Evolutionary conservation across 2,888 invertebrate genomes (phyloP).

Genomic region (Apamea crenata): DNA sequence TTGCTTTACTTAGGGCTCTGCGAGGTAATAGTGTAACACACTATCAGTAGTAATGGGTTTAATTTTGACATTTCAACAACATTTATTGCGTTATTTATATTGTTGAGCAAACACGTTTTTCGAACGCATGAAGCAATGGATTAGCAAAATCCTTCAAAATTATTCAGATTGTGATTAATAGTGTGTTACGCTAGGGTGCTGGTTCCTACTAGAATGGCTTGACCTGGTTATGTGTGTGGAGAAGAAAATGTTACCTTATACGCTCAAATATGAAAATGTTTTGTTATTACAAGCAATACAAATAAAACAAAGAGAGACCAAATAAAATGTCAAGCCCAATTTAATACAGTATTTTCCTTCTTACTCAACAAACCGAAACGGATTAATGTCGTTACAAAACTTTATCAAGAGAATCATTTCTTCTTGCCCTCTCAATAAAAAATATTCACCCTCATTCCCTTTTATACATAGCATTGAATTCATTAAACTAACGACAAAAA

Average conservation of each 20-base stretch:
- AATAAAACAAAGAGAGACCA: conserved; percentile 30
- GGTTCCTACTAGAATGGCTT: no score
- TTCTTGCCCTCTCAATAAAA: conserved; percentile 52
- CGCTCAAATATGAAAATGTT: neutral
- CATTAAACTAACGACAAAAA: conserved; percentile 59
- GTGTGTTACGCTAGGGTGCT: neutral
- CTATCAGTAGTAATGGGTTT: neutral
- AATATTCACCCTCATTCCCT: conserved; percentile 48
- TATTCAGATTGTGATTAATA: neutral
- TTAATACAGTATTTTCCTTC: conserved; percentile 48
- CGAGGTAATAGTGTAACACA: neutral
- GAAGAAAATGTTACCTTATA: neutral
- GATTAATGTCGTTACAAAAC: conserved; percentile 54
- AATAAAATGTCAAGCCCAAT: conserved; percentile 49
- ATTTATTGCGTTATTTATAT: neutral
- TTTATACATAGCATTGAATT: conserved; percentile 51
- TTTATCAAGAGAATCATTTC: conserved; percentile 41
- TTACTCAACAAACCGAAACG: conserved; percentile 46
- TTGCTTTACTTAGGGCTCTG: conserved; percentile 28
- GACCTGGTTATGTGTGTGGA: neutral
- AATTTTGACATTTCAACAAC: neutral
- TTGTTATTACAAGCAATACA: conserved; percentile 6
- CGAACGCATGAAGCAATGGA: no score
- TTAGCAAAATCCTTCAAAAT: neutral
- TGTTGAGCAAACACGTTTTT: neutral